Base-by-base conservation (phyloP, 2,888 invertebrate genomes). In the Idaea dimidiata region DNA sequence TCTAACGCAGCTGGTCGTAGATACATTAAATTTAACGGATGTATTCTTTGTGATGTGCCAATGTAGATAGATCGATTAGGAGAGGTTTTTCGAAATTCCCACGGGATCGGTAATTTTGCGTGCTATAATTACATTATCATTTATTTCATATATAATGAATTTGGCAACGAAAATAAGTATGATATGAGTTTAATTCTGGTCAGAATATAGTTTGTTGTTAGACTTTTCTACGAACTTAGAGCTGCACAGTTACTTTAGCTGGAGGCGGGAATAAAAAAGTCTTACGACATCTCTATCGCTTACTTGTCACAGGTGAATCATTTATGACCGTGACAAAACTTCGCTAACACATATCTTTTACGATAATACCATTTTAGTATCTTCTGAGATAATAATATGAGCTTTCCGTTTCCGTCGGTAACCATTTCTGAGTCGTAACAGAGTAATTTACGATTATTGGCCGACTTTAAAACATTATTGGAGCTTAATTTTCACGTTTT, bases 401-500 rank as follows among this genome's bases (percentile, higher is more conserved):
- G 74, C 75, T 67, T 72, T 72, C 61, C 62, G 72, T 75, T 78
- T 73, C 74, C 72, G 71, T 73, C 71, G 66, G 76, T 75, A 80
- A 80, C 80, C 79, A 80, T 76, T 70, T 70, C 58, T 62, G 55
- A 55, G 62, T 79, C 81, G 80, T 84, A 81, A 86, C 79, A 72
- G 69, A 63, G 76, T 78, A 82, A 87, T 88, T 88, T 89, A 89
- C 83, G 85, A 79, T 84, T 81, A 84, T 81, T 75, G 75, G 75
- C 61, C 76, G 74, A 82, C 79, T 82, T 81, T 78, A 77, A 79
- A 81, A 82, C 77, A 83, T 84, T 84, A 82, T 81, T 79, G 78
- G 76, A 77, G 81, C 78, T 83, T 83, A 82, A 85, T 85, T 82
- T 81, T 78, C 74, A 78, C 78, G 75, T 86, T 86, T 87, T 84